phyloP scores from a whole-genome alignment of 1,140 invertebrate species.

The Eriosoma lanigerum region DNA sequence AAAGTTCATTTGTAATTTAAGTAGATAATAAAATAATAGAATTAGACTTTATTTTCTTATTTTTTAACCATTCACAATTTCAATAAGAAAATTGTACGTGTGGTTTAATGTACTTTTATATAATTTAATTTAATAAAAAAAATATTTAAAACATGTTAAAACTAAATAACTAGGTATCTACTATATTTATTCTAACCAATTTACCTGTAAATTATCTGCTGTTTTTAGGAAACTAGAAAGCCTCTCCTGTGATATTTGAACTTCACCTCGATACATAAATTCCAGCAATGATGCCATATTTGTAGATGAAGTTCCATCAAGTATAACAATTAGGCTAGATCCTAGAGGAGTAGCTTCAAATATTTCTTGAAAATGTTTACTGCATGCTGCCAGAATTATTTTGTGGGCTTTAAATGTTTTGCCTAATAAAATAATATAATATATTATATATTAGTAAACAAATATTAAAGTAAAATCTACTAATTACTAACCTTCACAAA shows the following conservation, averaged over 20 bases:
- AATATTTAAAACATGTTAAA: no score
- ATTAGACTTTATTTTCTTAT: no score
- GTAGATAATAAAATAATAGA: no score
- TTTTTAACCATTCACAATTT: no score
- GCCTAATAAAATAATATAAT: slow-evolving; percentile 65
- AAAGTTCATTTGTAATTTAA: no score
- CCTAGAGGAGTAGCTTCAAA: slow-evolving; percentile 84
- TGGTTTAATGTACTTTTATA: no score
- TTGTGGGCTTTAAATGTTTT: slow-evolving; percentile 88
- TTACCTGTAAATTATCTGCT: slow-evolving; percentile 82
- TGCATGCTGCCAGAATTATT: slow-evolving; percentile 88
- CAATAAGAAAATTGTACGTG: no score
- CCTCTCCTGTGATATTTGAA: slow-evolving; percentile 85
- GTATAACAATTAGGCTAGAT: slow-evolving; percentile 79
- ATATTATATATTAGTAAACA: background rate
- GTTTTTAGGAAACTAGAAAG: slow-evolving; percentile 87
- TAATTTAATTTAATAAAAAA: no score
- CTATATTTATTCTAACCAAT: background rate
- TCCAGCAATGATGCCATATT: slow-evolving; percentile 88
- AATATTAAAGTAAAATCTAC: no score
- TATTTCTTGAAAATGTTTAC: slow-evolving; percentile 88
- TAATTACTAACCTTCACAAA: slow-evolving; percentile 79
- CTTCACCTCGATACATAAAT: slow-evolving; percentile 92
- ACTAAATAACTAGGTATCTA: no score
- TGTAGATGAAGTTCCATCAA: slow-evolving; percentile 82